Base-by-base conservation (phyloP, 2,888 invertebrate species). In the Amphipyra berbera region DNA sequence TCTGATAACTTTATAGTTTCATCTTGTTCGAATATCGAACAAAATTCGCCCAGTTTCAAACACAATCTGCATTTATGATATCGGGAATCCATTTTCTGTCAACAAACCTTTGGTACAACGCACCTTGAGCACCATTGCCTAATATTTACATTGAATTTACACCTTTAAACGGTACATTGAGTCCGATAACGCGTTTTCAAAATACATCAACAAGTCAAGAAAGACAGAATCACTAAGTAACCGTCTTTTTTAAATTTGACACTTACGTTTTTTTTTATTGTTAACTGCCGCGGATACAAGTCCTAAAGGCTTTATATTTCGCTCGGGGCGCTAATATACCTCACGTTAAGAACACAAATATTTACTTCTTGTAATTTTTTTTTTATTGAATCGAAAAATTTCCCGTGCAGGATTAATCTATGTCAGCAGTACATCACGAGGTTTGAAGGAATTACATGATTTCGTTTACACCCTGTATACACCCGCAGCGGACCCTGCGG, bases 11-110 rank as follows among this genome's bases (percentile, higher is more conserved):
- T 93, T 40, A 92, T 89, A 6, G 91, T 88, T 71, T 94, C 94
- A 87, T 94, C 95, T 86, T 93, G 91, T 68, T 94, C 94, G 76
- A 90, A 95, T 74, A 95, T 94, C 48, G 95, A 94, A 82, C 94
- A 93, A 69, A 95, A 95, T 71, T 94, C 94, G 9, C 95, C 95
- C 47, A 95, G 88, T 82, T 94, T 94, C 64, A 94, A 81, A 71
- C 95, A 95, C 63, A 95, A 75, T 79, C 95, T 87, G 81, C 95
- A 95, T 84, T 95, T 95, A 72, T 93, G 92, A 79, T 93, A 92
- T 46, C 86, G 76, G 64, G 84, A 86, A 57, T 85, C 86, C 89
- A 90, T 91, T 66, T 71, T 78, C 42, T 21, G 14, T 21, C 14
- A 53, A 40, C 21, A 37, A 45, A 38, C 38, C 37, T 49, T 13